phyloP scores from a whole-genome alignment of 2,113 vertebrate species.

The Bos taurus region ARS-UCD2.0 NC_037331.1:114582501-114583000 shows the following conservation, averaged over 20 bases:
- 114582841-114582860: neutral
- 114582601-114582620: neutral
- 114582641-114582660: accelerated
- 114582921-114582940: neutral
- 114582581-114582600: neutral
- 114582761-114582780: accelerated
- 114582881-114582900: neutral
- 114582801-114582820: neutral
- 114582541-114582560: neutral
- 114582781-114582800: neutral
- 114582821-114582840: neutral
- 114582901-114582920: neutral
- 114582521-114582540: neutral
- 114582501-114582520: neutral
- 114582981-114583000: neutral
- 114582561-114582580: neutral
- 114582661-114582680: neutral
- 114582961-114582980: too few relatives aligned
- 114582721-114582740: accelerated
- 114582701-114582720: accelerated
- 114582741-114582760: accelerated
- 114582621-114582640: neutral
- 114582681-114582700: neutral
- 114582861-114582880: neutral
- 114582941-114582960: neutral